These are phyloP conservation scores for Microplitis demolitor DNA, from an alignment of 1,140 invertebrate genomes.

Conservation along the genomic window DNA sequence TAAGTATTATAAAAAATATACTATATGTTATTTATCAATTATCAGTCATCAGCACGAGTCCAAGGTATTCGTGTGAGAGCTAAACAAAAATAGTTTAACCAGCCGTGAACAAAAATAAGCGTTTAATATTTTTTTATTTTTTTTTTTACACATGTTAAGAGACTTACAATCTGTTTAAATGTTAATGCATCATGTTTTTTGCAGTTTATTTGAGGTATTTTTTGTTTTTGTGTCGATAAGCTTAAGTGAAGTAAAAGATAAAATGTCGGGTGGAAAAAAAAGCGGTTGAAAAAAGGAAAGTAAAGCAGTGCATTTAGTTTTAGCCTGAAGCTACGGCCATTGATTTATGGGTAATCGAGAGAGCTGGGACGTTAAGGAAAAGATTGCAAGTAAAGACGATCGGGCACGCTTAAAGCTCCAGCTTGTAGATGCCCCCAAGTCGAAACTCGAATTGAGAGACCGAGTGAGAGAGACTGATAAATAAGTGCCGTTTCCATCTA, in stretches of 20 bases:
- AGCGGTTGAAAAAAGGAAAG: neutral
- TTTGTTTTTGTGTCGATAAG: neutral
- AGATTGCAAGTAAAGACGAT: conserved; percentile 4
- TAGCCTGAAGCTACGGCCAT: conserved; percentile 22
- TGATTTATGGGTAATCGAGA: conserved; percentile 56
- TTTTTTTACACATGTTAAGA: no score
- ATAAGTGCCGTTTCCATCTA: conserved; percentile 27
- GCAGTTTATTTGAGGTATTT: neutral
- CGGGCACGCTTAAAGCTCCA: neutral
- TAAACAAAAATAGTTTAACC: no score
- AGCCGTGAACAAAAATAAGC: no score
- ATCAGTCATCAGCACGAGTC: no score
- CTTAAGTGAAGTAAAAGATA: neutral
- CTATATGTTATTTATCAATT: no score
- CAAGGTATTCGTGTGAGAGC: no score
- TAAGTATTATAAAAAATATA: no score
- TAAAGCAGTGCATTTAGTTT: conserved; percentile 13
- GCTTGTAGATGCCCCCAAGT: conserved; percentile 36
- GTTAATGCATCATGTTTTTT: neutral
- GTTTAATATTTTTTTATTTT: no score
- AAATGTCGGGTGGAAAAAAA: no score
- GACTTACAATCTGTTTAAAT: no score
- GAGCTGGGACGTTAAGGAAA: conserved; percentile 30
- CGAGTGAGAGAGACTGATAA: conserved; percentile 16
- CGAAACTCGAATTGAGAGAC: conserved; percentile 9